phyloP scores from a whole-genome alignment of 2,888 invertebrate genomes.

The Andrena minutula region DNA sequence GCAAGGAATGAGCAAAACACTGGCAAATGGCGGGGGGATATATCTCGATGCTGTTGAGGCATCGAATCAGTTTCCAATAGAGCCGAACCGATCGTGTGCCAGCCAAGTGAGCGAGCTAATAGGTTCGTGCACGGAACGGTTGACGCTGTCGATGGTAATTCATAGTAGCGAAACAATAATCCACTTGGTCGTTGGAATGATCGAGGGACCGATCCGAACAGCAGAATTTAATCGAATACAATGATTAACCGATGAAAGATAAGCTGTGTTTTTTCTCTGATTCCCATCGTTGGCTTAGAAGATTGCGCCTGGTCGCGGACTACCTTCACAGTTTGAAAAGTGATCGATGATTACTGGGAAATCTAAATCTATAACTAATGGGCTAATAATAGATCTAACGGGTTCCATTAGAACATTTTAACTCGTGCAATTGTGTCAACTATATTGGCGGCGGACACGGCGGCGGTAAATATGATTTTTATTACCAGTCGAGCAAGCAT shows the following conservation, averaged over 20 bases:
- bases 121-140: slow-evolving; percentile 35
- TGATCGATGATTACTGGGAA: neutral
- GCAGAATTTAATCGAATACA: slow-evolving; percentile 26
- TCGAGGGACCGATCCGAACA: slow-evolving; percentile 2
- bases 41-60: slow-evolving; percentile 12
- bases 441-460: no score
- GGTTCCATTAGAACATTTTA: no score
- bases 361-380: neutral
- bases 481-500: no score
- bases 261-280: neutral
- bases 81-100: slow-evolving; percentile 17
- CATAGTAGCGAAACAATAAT: slow-evolving; percentile 36
- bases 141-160: slow-evolving; percentile 33
- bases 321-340: neutral
- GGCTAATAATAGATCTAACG: neutral
- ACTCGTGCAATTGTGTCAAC: no score
- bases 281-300: neutral
- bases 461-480: no score
- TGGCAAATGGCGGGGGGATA: neutral
- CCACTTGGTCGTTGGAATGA: slow-evolving; percentile 8
- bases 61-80: slow-evolving; percentile 51
- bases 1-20: slow-evolving; percentile 16
- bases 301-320: neutral
- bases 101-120: slow-evolving; percentile 52
- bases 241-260: neutral